Evolutionary conservation across 2,888 invertebrate genomes (phyloP), one percentile per base, ranked within the genome.

Genomic region (Xanthostigma xanthostigma): DNA sequence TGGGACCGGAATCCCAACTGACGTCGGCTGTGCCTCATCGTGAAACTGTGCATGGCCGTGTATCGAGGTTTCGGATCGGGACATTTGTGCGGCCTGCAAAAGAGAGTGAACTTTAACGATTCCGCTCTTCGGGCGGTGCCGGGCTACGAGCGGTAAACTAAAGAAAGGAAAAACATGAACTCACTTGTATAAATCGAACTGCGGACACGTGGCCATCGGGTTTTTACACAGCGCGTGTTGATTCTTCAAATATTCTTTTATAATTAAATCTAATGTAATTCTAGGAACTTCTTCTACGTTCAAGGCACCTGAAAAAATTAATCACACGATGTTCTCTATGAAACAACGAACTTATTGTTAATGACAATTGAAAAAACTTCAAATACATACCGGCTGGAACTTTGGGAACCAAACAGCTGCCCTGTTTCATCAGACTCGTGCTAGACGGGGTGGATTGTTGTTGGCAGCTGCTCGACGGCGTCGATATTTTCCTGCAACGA

Each of bases 171-270:
- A 8, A 35, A 12, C 13, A 41, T 48, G 52, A 48, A 76, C 82
- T 76, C 63, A 87, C 84, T 81, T 77, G 61, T 93, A 90, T 37
- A 97, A 72, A 64, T 93, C 92, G 63, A 97, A 97, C 62, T 92
- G 91, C 0, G 97, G 96, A 68, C 96, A 97, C 0, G 94, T 95
- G 36, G 90, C 88, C 71, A 98, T 93, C 0, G 98, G 98, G 68
- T 96, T 93, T 69, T 89, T 90, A 72, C 98, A 98, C 8, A 92
- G 71, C n/a, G 95, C 86, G 70, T 98, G 98, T 67, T 98, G 97
- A 70, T 94, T 93, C 58, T 93, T 86, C 46, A 97, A 75, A 70
- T 96, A 97, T 67, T 96, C 95, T 0, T 91, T 94, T 54, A 97
- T 90, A 60, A 98, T 95, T 41, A 87, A 85, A 65, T 93, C 89